A percentile compares a stretch with the other conserved stretches of the same genome.
Evolutionary conservation across 2,113 vertebrate genomes (phyloP).

Genomic region (Bufo gargarizans): DNA sequence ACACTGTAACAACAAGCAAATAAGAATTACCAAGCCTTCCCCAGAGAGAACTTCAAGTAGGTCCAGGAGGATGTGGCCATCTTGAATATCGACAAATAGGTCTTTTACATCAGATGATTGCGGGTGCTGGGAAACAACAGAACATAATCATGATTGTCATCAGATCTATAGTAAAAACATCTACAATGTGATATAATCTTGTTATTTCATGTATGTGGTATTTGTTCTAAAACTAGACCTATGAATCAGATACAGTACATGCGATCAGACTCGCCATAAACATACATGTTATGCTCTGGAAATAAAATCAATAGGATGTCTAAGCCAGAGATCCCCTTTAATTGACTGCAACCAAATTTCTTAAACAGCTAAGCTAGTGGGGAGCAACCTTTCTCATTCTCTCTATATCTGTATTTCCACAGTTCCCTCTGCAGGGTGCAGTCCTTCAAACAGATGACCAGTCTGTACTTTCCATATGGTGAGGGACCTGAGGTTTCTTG

Average conservation of each 20-base stretch:
- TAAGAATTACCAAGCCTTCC: slow-evolving; percentile 83
- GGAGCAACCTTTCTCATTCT: too few relatives aligned
- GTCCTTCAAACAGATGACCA: too few relatives aligned
- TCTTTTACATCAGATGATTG: slow-evolving; percentile 80
- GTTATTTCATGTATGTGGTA: not conserved
- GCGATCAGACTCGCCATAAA: not conserved
- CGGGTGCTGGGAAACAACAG: slow-evolving; percentile 74
- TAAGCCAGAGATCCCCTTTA: too few relatives aligned
- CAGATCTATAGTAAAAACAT: not conserved
- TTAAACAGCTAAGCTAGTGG: too few relatives aligned
- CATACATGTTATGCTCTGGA: too few relatives aligned
- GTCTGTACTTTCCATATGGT: too few relatives aligned
- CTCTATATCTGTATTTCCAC: too few relatives aligned
- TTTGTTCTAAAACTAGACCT: not conserved
- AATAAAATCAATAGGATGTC: too few relatives aligned
- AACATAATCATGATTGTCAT: not conserved
- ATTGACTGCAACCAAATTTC: too few relatives aligned
- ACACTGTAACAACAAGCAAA: not conserved
- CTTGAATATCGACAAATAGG: slow-evolving; percentile 85
- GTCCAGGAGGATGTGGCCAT: slow-evolving; percentile 88
- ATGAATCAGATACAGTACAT: not conserved
- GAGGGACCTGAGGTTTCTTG: too few relatives aligned
- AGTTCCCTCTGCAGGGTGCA: too few relatives aligned
- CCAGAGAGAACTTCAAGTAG: slow-evolving; percentile 93
- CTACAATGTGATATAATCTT: not conserved